Conservation (phyloP, 2,888 invertebrate species). For the Lutraria lutraria region DNA sequence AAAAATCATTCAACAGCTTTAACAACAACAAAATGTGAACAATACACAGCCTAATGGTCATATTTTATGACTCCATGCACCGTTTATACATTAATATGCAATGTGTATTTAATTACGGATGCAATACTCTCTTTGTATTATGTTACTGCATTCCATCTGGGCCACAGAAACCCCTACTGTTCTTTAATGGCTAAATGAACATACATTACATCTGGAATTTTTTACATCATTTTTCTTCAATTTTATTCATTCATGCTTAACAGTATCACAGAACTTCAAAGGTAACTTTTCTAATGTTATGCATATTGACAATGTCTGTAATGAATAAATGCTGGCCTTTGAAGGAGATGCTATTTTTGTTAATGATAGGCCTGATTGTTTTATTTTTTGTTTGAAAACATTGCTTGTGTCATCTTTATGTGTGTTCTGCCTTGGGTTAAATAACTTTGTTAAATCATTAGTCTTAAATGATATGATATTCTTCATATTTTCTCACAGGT, state of each 20-base stretch:
- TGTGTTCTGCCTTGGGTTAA: no score
- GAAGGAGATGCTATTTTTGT: neutral
- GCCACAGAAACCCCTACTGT: neutral
- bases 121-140: neutral
- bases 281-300: neutral
- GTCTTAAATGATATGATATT: neutral
- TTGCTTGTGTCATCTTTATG: no score
- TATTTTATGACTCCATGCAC: neutral
- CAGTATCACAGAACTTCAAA: neutral
- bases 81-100: neutral
- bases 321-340: neutral
- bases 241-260: neutral
- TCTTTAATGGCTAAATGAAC: constrained; percentile 2
- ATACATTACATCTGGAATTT: constrained; percentile 11
- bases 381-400: no score
- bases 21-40: no score
- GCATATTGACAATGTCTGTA: constrained; percentile 1
- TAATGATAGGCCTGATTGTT: neutral
- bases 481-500: neutral
- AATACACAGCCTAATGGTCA: no score
- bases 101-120: constrained; percentile 13
- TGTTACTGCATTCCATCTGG: neutral
- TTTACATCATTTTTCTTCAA: constrained; percentile 13
- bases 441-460: no score
- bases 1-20: no score